These are phyloP conservation scores for Castor canadensis DNA, from an alignment of 2,113 vertebrate species.

Conservation along the genomic window DNA sequence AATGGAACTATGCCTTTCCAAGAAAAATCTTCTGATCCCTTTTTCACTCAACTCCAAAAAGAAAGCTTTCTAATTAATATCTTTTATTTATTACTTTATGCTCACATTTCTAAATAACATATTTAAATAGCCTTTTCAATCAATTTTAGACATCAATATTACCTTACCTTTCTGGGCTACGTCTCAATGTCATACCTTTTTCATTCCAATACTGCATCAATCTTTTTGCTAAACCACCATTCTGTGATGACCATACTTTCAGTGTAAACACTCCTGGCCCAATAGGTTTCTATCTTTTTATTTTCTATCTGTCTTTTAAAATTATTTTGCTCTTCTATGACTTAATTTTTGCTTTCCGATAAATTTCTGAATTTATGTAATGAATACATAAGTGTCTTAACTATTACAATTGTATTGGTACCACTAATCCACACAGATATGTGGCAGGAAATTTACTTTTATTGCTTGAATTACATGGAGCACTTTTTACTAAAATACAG, in stretches of 20 bases:
- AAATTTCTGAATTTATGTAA: neutral
- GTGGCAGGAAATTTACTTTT: neutral
- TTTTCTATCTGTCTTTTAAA: neutral
- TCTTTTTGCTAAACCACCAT: neutral
- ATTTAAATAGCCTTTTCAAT: neutral
- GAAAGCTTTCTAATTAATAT: neutral
- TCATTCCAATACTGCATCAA: neutral
- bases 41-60: neutral
- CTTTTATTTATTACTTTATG: neutral
- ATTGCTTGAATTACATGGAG: neutral
- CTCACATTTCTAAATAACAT: neutral
- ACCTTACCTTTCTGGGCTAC: neutral
- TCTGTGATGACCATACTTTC: neutral
- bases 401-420: neutral
- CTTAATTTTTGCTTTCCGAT: constrained; percentile 1
- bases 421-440: neutral
- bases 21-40: neutral
- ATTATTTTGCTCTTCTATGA: neutral
- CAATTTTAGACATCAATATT: neutral
- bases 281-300: neutral
- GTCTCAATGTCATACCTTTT: neutral
- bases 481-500: neutral
- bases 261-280: neutral
- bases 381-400: neutral
- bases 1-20: neutral